Base-by-base conservation (phyloP, 2,888 invertebrate species). In the Nezara viridula region DNA sequence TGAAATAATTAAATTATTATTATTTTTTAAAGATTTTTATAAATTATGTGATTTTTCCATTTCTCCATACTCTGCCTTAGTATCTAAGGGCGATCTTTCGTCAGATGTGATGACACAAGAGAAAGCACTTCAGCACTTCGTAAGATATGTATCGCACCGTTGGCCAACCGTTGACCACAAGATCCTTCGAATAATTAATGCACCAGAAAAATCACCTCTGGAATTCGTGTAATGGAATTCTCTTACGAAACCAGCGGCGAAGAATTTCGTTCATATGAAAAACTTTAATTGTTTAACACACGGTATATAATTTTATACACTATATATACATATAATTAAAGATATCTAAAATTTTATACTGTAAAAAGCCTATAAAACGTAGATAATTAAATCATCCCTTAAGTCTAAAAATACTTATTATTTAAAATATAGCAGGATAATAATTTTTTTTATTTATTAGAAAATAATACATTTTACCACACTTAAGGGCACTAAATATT, bases 71-170 rank as follows among this genome's bases (percentile, higher is more conserved):
- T n/a, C n/a, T n/a, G n/a, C n/a, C n/a, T n/a, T n/a, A n/a, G 10
- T 5, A 1, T n/a, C 10, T 10, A 9, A 37, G 32, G 66, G 19
- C 37, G 32, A 73, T 73, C 32, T 73, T 73, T 73, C 66, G 66
- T 73, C 32, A 73, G 19, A 37, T 37, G 66, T 73, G 66, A 73
- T 73, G 66, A 73, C 66, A 73, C 66, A 37, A 73, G 66, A 7
- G 66, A 73, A 73, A 73, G 66, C 37, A 37, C 19, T 37, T 73
- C 19, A 73, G 66, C 37, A 37, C 19, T 37, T 73, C 19, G 21
- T 73, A 37, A 73, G 66, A 73, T 73, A 37, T 73, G 32, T 73
- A 73, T 73, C 66, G 66, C 66, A 21, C 32, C 37, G 66, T 73
- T 73, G 37, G 32, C 66, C 66, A 73, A 73, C 66, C 32, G 66